These are phyloP conservation scores for Acrobasis repandana DNA, from an alignment of 2,888 invertebrate genomes.

Conservation along the genomic window DNA sequence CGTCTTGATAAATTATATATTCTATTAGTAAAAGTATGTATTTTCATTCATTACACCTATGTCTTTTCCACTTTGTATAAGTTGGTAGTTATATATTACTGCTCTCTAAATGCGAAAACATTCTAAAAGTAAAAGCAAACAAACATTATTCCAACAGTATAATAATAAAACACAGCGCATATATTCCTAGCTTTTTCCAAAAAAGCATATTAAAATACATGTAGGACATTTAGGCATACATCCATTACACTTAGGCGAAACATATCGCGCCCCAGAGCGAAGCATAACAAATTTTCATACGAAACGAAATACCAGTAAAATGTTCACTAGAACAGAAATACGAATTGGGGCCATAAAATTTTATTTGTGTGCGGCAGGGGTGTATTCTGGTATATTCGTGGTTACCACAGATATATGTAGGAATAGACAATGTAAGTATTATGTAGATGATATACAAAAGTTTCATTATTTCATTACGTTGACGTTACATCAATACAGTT, in stretches of 20 bases:
- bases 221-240: slow-evolving; percentile 28
- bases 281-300: slow-evolving; percentile 51
- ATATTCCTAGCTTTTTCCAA: neutral
- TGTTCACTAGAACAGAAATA: slow-evolving; percentile 41
- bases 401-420: neutral
- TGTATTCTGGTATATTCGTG: slow-evolving; percentile 31
- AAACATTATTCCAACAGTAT: neutral
- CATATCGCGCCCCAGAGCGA: slow-evolving; percentile 26
- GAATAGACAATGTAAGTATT: neutral
- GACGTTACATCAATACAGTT: too few relatives aligned
- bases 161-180: neutral
- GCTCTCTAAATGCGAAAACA: neutral
- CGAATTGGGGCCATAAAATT: slow-evolving; percentile 50
- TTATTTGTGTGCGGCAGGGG: slow-evolving; percentile 43
- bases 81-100: too few relatives aligned
- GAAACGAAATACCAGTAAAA: slow-evolving; percentile 44
- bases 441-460: too few relatives aligned
- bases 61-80: too few relatives aligned
- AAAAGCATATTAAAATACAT: neutral
- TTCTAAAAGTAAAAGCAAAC: neutral
- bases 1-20: too few relatives aligned
- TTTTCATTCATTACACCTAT: too few relatives aligned
- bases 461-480: too few relatives aligned
- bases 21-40: too few relatives aligned
- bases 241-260: slow-evolving; percentile 25